Evolutionary conservation across 2,113 vertebrate genomes (phyloP).

Genomic region (Gavia stellata): DNA sequence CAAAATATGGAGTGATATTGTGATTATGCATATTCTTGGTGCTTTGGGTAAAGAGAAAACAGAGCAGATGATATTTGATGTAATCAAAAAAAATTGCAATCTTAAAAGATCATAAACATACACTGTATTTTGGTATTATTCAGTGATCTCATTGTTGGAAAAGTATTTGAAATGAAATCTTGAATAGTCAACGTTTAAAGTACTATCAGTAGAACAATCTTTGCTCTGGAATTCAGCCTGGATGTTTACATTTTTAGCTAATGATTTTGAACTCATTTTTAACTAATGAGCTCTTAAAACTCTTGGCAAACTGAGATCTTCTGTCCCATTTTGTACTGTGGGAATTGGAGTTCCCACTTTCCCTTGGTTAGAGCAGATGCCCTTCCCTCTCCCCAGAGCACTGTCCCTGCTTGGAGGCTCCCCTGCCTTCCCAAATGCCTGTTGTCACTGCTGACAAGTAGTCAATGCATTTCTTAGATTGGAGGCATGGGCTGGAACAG

Average conservation of each 20-base stretch:
- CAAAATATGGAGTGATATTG: neutral
- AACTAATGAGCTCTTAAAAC: neutral
- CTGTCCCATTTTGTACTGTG: neutral
- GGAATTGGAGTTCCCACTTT: neutral
- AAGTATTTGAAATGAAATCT: neutral
- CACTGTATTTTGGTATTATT: conserved; percentile 30
- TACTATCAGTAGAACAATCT: neutral
- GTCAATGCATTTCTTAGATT: neutral
- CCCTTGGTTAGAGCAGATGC: neutral
- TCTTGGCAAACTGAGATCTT: neutral
- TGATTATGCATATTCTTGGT: neutral
- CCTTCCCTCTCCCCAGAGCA: neutral
- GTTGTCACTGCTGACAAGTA: neutral
- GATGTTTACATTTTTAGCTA: neutral
- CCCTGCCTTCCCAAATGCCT: neutral
- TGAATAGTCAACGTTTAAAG: neutral
- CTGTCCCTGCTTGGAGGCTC: neutral
- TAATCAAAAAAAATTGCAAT: conserved; percentile 45
- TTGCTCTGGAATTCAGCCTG: neutral
- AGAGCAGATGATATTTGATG: conserved; percentile 47
- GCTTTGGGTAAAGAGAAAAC: conserved; percentile 12
- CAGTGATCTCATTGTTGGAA: neutral
- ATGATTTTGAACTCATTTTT: neutral
- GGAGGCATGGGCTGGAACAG: neutral
- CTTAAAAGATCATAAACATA: conserved; percentile 40